phyloP scores from a whole-genome alignment of 2,113 vertebrate species.

The Jacana jacana region DNA sequence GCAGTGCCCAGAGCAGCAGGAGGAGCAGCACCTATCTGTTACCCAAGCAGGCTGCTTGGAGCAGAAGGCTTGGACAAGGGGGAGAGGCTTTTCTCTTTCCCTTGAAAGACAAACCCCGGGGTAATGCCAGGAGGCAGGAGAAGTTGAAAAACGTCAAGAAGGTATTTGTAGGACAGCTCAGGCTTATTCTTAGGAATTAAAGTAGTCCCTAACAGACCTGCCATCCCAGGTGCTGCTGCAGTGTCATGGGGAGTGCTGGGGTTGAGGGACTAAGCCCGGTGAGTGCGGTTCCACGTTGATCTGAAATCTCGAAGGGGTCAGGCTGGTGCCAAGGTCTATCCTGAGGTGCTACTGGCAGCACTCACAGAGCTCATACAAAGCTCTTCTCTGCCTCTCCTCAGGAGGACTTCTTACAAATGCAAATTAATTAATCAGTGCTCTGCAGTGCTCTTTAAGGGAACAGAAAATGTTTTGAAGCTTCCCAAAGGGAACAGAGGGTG shows the following conservation, averaged over 20 bases:
- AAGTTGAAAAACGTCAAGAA: background rate
- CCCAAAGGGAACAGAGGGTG: background rate
- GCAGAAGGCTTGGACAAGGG: background rate
- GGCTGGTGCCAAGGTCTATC: background rate
- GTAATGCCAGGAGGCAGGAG: background rate
- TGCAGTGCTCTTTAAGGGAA: background rate
- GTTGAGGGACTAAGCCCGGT: accelerated
- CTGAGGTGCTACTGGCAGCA: accelerated
- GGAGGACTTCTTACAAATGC: background rate
- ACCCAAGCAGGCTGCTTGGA: background rate
- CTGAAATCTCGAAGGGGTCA: background rate
- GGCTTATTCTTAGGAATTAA: background rate
- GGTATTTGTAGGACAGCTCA: background rate
- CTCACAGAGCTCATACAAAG: background rate
- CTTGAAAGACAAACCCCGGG: background rate
- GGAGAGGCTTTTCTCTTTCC: background rate
- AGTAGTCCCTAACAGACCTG: background rate
- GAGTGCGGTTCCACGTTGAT: accelerated
- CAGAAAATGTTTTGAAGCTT: background rate
- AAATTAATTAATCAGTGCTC: background rate
- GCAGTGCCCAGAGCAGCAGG: background rate
- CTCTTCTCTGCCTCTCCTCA: background rate
- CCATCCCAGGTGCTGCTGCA: background rate
- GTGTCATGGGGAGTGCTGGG: accelerated
- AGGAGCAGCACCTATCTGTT: background rate